Evolutionary conservation across 2,797 vertebrate species (phyloP), one percentile per base, ranked within the genome.

Genomic region (Danio albolineatus): DNA sequence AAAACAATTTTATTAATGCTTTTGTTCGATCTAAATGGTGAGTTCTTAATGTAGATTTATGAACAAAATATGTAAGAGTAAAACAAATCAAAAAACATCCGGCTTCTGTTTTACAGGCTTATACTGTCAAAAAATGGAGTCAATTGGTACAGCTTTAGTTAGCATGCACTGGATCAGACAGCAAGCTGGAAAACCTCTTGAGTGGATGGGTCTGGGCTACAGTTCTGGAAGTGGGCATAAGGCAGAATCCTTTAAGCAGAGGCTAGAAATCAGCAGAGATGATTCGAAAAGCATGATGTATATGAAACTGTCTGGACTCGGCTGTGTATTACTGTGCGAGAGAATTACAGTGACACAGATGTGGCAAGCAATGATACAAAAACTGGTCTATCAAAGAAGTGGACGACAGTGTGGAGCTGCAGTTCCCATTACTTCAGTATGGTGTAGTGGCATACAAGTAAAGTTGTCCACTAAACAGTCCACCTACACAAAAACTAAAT

Each of bases 131-230:
- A 3, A 28, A 3, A 28, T 28, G 28, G 28, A 28, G 1, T 28
- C 28, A 28, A 28, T 28, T 28, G 28, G n/a, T n/a, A n/a, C n/a
- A n/a, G n/a, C n/a, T n/a, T n/a, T n/a, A n/a, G n/a, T n/a, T n/a
- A n/a, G 53, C 13, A 57, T 13, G 70, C 1, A 6, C 13, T 79
- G 28, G 28, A 28, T 36, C 36, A 72, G 72, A 16, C 46, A 39
- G 44, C 80, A 80, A 57, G 16, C 44, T 41, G 76, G 65, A 66
- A 76, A 79, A 79, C n/a, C 28, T 28, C 28, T 28, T 28, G 28
- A 28, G 28, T 28, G 28, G 28, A 28, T 28, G 28, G 28, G 28
- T 12, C 21, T 67, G 44, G 64, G 64, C 19, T n/a, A 36, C 21
- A 67, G 64, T 49, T 0, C 0, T 3, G 64, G 64, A 67, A 67